Percentiles rank a stretch among this genome's conserved stretches.
These are phyloP conservation scores for Polyommatus iphigenia DNA, from an alignment of 2,888 invertebrate genomes.

Conservation along the genomic window DNA sequence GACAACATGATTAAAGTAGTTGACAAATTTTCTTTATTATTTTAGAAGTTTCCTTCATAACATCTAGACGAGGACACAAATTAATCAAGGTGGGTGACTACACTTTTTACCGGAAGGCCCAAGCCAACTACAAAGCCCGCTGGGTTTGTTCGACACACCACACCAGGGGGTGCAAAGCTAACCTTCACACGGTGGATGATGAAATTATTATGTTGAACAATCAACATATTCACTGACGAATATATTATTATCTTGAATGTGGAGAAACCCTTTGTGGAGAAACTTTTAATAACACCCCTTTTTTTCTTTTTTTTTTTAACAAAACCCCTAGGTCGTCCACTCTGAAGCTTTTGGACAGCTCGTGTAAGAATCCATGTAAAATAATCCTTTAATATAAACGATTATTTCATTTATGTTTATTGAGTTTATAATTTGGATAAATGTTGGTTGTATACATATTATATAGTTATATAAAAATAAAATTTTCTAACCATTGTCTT, in stretches of 20 bases:
- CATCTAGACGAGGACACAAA: not conserved
- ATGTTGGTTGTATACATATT: no score
- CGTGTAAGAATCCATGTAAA: no score
- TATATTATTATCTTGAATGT: not conserved
- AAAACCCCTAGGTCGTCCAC: no score
- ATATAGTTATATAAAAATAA: no score
- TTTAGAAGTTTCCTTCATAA: conserved; percentile 2
- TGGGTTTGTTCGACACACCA: conserved; percentile 16
- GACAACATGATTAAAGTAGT: no score
- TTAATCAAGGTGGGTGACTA: not conserved
- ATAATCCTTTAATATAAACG: no score
- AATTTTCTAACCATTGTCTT: no score
- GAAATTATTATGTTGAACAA: conserved; percentile 2
- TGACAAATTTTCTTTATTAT: not conserved
- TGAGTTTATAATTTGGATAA: not conserved
- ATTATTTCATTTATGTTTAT: not conserved
- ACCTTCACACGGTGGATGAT: not conserved
- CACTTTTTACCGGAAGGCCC: not conserved
- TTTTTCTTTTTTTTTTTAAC: no score
- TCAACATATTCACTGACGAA: not conserved
- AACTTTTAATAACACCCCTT: no score
- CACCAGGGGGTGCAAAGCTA: conserved; percentile 10
- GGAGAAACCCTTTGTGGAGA: not conserved
- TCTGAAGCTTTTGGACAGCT: no score
- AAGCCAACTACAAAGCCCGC: not conserved